A percentile compares a stretch with the other conserved stretches of the same genome.
These are phyloP conservation scores for Sanderia malayensis DNA, from an alignment of 30 jellyfish, hydroid and myxozoan species.

Conservation along the genomic window DNA sequence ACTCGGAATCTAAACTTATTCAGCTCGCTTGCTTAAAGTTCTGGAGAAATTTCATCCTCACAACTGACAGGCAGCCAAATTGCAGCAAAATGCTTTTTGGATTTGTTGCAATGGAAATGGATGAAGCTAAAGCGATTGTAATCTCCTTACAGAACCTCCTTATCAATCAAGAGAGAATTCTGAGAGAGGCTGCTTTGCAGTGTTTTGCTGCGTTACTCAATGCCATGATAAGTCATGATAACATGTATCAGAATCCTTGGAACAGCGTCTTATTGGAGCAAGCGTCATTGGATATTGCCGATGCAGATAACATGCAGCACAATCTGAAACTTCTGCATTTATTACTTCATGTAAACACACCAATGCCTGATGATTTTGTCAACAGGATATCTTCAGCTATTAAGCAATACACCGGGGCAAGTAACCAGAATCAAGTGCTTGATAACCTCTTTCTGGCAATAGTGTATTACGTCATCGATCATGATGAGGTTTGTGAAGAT, in stretches of 20 bases:
- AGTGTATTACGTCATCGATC: slow-evolving; percentile 8
- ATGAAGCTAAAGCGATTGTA: slow-evolving; percentile 16
- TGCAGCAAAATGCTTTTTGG: neutral
- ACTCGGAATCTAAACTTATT: slow-evolving; percentile 10
- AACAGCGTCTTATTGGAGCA: slow-evolving; percentile 22
- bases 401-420: neutral
- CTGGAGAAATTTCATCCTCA: slow-evolving; percentile 11
- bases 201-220: slow-evolving; percentile 8
- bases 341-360: slow-evolving; percentile 4
- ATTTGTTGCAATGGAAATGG: slow-evolving; percentile 4
- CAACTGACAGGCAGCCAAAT: neutral
- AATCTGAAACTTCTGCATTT: neutral
- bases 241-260: slow-evolving; percentile 40
- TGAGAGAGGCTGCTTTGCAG: slow-evolving; percentile 3
- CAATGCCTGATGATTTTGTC: neutral
- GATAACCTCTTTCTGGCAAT: slow-evolving; percentile 3
- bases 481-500: neutral
- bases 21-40: slow-evolving; percentile 42
- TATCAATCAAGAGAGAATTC: slow-evolving; percentile 8
- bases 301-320: neutral
- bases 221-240: neutral
- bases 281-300: neutral
- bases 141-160: slow-evolving; percentile 27
- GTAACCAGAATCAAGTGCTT: neutral
- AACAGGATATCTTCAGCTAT: slow-evolving; percentile 3